A percentile compares a stretch with the other conserved stretches of the same genome.
Conservation (phyloP, 2,888 invertebrate genomes). For the Plebejus melissa region DNA sequence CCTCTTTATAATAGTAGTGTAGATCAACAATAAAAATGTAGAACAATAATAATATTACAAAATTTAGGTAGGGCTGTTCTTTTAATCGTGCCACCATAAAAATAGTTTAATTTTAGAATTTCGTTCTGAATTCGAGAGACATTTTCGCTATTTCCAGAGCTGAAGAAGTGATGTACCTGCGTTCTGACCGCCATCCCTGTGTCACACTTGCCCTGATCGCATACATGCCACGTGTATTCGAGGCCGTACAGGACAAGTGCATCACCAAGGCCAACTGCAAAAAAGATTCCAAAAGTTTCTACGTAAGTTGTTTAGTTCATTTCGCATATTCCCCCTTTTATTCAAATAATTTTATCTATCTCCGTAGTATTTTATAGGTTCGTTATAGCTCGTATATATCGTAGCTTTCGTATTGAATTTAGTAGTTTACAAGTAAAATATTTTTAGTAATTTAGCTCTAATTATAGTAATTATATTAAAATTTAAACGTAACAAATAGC, state of each 20-base stretch:
- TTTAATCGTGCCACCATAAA: no score
- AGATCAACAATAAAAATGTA: no score
- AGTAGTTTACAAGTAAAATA: not conserved
- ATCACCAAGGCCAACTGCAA: slow-evolving; percentile 91
- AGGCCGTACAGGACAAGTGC: slow-evolving; percentile 89
- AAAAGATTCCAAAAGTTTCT: slow-evolving; percentile 90
- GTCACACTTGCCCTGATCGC: slow-evolving; percentile 89
- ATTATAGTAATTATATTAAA: not conserved
- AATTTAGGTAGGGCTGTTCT: no score
- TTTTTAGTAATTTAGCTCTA: not conserved
- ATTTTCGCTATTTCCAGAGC: slow-evolving; percentile 69
- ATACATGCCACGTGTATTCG: slow-evolving; percentile 89
- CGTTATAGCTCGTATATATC: not conserved
- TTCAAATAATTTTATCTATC: not conserved
- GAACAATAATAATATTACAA: no score
- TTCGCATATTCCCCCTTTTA: not conserved
- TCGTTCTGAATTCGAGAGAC: no score
- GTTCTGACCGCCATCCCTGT: slow-evolving; percentile 88
- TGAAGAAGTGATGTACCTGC: slow-evolving; percentile 85
- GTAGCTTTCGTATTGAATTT: not conserved
- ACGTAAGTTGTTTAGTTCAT: slow-evolving; percentile 77
- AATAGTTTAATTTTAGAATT: no score
- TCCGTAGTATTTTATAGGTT: not conserved
- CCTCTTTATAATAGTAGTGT: no score
- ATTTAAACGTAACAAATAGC: not conserved